Percentiles rank a stretch among this genome's conserved stretches.
Evolutionary conservation across 2,888 invertebrate genomes (phyloP).

Genomic region (Stenurella melanura): DNA sequence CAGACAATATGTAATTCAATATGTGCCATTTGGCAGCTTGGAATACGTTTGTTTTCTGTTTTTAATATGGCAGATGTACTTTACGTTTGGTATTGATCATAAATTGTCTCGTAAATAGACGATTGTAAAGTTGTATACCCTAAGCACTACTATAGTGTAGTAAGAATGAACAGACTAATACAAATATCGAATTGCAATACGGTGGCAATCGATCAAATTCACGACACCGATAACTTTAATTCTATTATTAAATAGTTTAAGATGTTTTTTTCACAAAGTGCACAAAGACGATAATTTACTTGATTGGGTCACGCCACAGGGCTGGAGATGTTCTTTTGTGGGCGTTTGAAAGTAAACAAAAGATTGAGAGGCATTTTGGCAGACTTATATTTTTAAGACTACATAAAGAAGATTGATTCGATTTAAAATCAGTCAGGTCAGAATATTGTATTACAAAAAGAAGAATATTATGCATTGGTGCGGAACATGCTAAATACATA

Average conservation of each 20-base stretch:
- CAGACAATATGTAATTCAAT: slow-evolving; percentile 59
- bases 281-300: slow-evolving; percentile 51
- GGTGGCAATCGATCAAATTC: slow-evolving; percentile 60
- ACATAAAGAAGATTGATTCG: slow-evolving; percentile 30
- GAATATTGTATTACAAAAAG: slow-evolving; percentile 4
- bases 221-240: slow-evolving; percentile 63
- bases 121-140: neutral
- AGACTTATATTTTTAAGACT: neutral
- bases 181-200: slow-evolving; percentile 58
- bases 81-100: slow-evolving; percentile 46
- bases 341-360: slow-evolving; percentile 11
- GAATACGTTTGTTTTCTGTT: slow-evolving; percentile 55
- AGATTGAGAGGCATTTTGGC: neutral
- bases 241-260: slow-evolving; percentile 56
- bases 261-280: slow-evolving; percentile 47
- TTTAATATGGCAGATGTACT: slow-evolving; percentile 57
- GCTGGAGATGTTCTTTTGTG: slow-evolving; percentile 39
- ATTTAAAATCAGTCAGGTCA: slow-evolving; percentile 16
- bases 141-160: neutral
- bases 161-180: slow-evolving; percentile 6
- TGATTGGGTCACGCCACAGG: slow-evolving; percentile 55
- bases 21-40: slow-evolving; percentile 58
- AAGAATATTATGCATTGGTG: neutral
- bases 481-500: neutral
- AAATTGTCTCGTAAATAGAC: slow-evolving; percentile 50